Percentiles rank a stretch among this genome's conserved stretches.
Evolutionary conservation across 2,797 vertebrate genomes (phyloP).

Genomic region (Sebastes kiyomatsui): DNA sequence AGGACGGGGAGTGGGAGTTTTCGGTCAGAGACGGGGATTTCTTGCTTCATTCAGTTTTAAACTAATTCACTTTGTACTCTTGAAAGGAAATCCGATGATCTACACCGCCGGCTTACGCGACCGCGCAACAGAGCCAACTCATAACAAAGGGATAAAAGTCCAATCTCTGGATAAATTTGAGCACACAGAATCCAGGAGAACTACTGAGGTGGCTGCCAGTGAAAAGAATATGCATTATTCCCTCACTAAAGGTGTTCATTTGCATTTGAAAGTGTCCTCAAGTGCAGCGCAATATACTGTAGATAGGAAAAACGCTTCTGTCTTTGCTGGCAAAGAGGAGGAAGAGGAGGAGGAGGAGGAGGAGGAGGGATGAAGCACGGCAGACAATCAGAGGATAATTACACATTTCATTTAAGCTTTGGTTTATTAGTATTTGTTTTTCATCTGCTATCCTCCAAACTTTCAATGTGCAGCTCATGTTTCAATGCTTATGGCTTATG

Average conservation of each 20-base stretch:
- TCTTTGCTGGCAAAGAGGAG: slow-evolving; percentile 16
- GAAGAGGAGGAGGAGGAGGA: not conserved
- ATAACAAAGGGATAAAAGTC: slow-evolving; percentile 58
- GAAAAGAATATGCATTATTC: slow-evolving; percentile 39
- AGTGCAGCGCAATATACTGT: slow-evolving; percentile 19
- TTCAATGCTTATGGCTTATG: slow-evolving; percentile 36
- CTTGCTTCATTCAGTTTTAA: slow-evolving; percentile 53
- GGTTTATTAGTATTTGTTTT: slow-evolving; percentile 55
- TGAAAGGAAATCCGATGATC: slow-evolving; percentile 56
- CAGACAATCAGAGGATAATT: slow-evolving; percentile 52
- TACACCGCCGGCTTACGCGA: slow-evolving; percentile 34
- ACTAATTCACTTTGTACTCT: slow-evolving; percentile 60
- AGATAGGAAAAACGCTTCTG: not conserved
- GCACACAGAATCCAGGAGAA: slow-evolving; percentile 30
- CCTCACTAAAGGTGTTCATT: slow-evolving; percentile 49
- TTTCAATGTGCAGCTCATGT: slow-evolving; percentile 27
- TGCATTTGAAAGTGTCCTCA: slow-evolving; percentile 51
- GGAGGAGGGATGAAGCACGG: not conserved
- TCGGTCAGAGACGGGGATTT: slow-evolving; percentile 24
- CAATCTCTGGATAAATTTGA: slow-evolving; percentile 47
- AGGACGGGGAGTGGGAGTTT: not conserved
- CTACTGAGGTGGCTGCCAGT: slow-evolving; percentile 21
- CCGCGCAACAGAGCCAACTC: slow-evolving; percentile 40
- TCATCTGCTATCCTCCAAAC: slow-evolving; percentile 34
- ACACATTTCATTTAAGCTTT: slow-evolving; percentile 49